Conservation (phyloP, 2,888 invertebrate species). For the Pachycephus smyrnensis region DNA sequence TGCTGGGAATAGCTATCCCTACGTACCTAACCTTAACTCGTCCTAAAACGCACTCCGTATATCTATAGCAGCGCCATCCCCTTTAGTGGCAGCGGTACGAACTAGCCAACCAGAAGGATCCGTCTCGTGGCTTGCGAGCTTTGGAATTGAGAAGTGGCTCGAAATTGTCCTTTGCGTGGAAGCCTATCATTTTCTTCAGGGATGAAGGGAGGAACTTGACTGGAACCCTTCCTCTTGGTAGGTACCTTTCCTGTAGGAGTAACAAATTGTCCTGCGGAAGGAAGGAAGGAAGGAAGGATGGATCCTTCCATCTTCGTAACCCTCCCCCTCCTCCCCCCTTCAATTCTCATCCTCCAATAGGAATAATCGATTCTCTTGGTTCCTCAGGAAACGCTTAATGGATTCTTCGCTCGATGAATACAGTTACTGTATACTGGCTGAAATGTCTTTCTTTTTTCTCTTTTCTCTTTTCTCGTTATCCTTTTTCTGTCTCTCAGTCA, state of each 20-base stretch:
- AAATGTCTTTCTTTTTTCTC: conserved; percentile 14
- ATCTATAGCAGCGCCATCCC: neutral
- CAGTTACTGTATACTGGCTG: neutral
- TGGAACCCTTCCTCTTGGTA: neutral
- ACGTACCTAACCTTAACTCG: neutral
- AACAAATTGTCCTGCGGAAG: neutral
- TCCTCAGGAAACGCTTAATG: conserved; percentile 5
- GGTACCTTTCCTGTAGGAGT: neutral
- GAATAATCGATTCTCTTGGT: neutral
- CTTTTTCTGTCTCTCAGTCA: conserved; percentile 13
- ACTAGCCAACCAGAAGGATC: neutral
- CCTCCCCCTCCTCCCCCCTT: too few species aligned
- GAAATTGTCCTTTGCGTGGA: neutral
- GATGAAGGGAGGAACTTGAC: neutral
- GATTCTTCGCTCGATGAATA: conserved; percentile 1
- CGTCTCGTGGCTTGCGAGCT: neutral
- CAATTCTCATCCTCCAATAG: neutral
- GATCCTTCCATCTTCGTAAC: neutral
- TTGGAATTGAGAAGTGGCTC: neutral
- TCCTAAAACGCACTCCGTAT: neutral
- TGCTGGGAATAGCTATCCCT: neutral
- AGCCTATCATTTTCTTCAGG: neutral
- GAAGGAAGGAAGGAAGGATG: neutral
- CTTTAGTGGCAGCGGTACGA: neutral
- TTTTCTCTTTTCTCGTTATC: conserved; percentile 19